Percentiles rank a stretch among this genome's conserved stretches.
phyloP scores from a whole-genome alignment of 2,888 invertebrate species.

The Nudaria mundana region DNA sequence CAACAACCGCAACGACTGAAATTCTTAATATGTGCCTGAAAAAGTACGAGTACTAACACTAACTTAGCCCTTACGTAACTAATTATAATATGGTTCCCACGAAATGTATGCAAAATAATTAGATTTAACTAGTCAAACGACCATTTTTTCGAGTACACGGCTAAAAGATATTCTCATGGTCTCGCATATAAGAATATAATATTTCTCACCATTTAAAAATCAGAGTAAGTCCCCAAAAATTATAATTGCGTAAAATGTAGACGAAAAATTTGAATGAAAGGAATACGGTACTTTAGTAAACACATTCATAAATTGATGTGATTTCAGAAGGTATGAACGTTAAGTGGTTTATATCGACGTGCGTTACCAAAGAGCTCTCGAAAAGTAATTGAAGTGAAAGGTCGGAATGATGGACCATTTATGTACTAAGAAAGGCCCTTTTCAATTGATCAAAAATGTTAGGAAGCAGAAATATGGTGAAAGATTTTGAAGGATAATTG shows the following conservation, averaged over 20 bases:
- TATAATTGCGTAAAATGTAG: neutral
- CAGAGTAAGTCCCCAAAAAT: neutral
- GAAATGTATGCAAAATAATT: too few relatives aligned
- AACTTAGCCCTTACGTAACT: too few relatives aligned
- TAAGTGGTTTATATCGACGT: slow-evolving; percentile 29
- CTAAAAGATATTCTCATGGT: too few relatives aligned
- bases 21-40: too few relatives aligned
- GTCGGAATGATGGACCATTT: slow-evolving; percentile 21
- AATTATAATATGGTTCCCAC: too few relatives aligned
- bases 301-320: slow-evolving; percentile 28
- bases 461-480: too few relatives aligned
- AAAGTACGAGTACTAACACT: too few relatives aligned
- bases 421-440: slow-evolving; percentile 13
- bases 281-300: slow-evolving; percentile 27
- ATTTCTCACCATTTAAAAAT: neutral
- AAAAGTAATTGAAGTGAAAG: slow-evolving; percentile 20
- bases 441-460: neutral
- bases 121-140: too few relatives aligned
- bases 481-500: too few relatives aligned
- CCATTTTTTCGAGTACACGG: too few relatives aligned
- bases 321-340: slow-evolving; percentile 26
- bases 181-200: neutral
- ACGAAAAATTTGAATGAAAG: slow-evolving; percentile 16
- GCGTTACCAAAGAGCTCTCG: slow-evolving; percentile 28
- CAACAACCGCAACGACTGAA: neutral